Evolutionary conservation across 1,140 invertebrate genomes (phyloP).

Genomic region (Drosophila rufa): DNA sequence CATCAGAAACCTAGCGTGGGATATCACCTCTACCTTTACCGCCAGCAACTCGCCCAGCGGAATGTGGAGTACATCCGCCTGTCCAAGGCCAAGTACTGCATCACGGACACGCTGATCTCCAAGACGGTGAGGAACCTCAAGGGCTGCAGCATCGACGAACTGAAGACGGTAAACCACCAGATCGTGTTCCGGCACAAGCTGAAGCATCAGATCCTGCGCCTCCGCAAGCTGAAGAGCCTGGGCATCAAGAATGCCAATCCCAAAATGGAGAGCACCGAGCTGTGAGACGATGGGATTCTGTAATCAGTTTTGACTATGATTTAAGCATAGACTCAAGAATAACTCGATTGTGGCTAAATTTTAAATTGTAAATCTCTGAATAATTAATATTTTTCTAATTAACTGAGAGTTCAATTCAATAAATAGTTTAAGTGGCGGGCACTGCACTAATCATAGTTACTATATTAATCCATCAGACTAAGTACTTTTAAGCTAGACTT

Average conservation of each 20-base stretch:
- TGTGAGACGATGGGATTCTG: constrained; percentile 11
- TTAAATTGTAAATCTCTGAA: constrained; percentile 7
- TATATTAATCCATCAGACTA: neutral
- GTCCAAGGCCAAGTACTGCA: constrained; percentile 73
- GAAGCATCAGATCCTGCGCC: constrained; percentile 60
- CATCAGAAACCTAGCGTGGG: constrained; percentile 44
- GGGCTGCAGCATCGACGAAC: constrained; percentile 62
- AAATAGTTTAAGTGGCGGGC: constrained; percentile 45
- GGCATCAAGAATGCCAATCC: constrained; percentile 73
- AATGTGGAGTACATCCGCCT: constrained; percentile 71
- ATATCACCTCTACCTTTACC: constrained; percentile 71
- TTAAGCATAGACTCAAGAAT: constrained; percentile 11
- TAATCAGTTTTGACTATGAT: constrained; percentile 20
- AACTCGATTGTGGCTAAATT: neutral
- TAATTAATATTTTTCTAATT: neutral
- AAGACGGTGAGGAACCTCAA: constrained; percentile 70
- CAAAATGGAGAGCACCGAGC: constrained; percentile 68
- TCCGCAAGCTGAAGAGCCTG: constrained; percentile 58
- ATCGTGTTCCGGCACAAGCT: constrained; percentile 73
- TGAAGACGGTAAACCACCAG: constrained; percentile 71
- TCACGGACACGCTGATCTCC: constrained; percentile 69
- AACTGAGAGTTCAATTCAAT: constrained; percentile 1
- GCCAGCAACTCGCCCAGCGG: constrained; percentile 64
- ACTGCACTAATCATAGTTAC: constrained; percentile 29
- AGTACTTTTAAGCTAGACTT: constrained; percentile 5